These are phyloP conservation scores for Phycodurus eques DNA, from an alignment of 2,113 vertebrate genomes.

Conservation along the genomic window DNA sequence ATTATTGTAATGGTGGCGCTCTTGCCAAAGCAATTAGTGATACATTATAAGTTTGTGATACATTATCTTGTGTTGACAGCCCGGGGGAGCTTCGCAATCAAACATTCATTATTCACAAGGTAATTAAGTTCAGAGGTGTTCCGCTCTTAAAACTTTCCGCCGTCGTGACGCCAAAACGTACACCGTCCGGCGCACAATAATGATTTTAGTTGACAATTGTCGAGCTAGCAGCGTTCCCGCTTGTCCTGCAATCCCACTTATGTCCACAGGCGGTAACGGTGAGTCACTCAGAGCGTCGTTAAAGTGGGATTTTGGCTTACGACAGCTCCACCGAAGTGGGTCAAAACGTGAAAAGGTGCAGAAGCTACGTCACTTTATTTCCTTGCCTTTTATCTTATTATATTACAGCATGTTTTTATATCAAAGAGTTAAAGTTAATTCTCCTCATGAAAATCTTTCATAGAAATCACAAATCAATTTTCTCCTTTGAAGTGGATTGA, in stretches of 20 bases:
- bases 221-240: background rate
- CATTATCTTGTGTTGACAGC: slow-evolving; percentile 80
- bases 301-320: too few relatives aligned
- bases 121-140: slow-evolving; percentile 81
- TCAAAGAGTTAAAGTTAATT: too few relatives aligned
- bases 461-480: too few relatives aligned
- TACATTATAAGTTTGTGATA: slow-evolving; percentile 80
- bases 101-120: slow-evolving; percentile 80
- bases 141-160: slow-evolving; percentile 23
- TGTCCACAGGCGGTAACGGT: background rate
- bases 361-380: too few relatives aligned
- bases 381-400: too few relatives aligned
- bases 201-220: background rate
- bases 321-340: background rate
- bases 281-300: background rate
- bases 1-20: slow-evolving; percentile 76
- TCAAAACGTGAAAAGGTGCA: background rate
- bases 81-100: slow-evolving; percentile 74
- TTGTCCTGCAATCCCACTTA: background rate
- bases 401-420: too few relatives aligned
- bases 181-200: background rate
- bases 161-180: background rate
- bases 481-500: too few relatives aligned
- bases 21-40: slow-evolving; percentile 79
- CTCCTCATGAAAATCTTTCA: too few relatives aligned